Base-by-base conservation (phyloP, 2,797 vertebrate genomes). In the Oreortyx pictus region DNA sequence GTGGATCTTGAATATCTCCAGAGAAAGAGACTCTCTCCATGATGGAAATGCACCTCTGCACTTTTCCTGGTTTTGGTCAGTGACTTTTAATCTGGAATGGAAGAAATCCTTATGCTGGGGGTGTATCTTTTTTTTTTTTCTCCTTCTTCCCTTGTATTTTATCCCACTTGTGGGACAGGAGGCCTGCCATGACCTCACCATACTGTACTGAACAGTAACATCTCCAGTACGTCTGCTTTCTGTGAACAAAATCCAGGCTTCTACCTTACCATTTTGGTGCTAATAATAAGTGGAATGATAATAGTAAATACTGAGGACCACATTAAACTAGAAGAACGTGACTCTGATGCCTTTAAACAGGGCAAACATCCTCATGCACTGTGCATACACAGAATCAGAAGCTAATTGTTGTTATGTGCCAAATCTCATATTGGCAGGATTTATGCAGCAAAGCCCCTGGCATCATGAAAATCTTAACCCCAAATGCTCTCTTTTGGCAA, bases 401-500 rank as follows among this genome's bases (percentile, higher is more conserved):
- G 74, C 82, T 94, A 93, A 93, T 92, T 91, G 57, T 84, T 92
- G 61, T 79, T 84, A 77, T 47, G 67, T 90, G 94, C 93, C 94
- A 96, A 91, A 92, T 44, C 75, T 60, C 82, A 50, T 87, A 74
- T 88, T 96, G 95, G 95, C 92, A 96, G 87, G 87, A 85, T 94
- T 96, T 92, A 90, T 62, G 46, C 56, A 60, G 91, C 85, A 89
- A 86, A 92, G 75, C 92, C 95, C 83, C 70, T 95, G 94, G 95
- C 94, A 95, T 74, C 88, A 50, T 47, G 73, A 88, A 95, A 96
- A 89, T 86, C 60, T 87, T 96, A 96, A 92, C 90, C 88, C 86
- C 92, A 80, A 94, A 88, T 90, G 89, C 91, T 95, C 76, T 74
- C 83, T 64, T 90, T 95, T 95, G 96, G 95, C 95, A 92, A 65